Percentiles rank a stretch among this genome's conserved stretches.
phyloP scores from a whole-genome alignment of 2,113 vertebrate species.

The Eupsittula cactorum region DNA sequence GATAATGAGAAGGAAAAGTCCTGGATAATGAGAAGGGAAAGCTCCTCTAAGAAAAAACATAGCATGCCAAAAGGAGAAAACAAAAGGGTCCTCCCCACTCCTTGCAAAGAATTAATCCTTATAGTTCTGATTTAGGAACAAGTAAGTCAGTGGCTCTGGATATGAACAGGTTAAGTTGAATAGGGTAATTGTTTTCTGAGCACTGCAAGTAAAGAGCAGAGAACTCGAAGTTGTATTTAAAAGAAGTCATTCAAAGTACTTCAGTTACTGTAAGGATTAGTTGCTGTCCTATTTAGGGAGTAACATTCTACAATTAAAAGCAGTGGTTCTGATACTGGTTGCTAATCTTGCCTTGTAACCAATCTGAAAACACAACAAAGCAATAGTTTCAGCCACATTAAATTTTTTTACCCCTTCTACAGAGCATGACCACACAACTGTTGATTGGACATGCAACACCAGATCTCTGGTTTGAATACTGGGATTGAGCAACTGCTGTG shows the following conservation, averaged over 20 bases:
- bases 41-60: background rate
- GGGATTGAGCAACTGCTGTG: background rate
- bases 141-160: background rate
- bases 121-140: background rate
- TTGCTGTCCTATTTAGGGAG: background rate
- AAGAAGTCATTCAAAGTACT: background rate
- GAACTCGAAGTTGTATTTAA: background rate
- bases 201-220: background rate
- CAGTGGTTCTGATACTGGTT: background rate
- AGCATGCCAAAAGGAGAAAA: background rate
- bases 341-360: background rate
- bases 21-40: background rate
- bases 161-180: background rate
- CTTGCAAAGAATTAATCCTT: background rate
- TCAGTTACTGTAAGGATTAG: background rate
- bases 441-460: fast-evolving
- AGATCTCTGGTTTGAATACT: background rate
- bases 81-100: background rate
- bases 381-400: background rate
- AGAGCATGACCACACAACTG: background rate
- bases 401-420: background rate
- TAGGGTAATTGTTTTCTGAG: background rate
- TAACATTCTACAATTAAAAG: background rate
- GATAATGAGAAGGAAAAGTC: background rate
- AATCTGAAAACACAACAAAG: background rate